Evolutionary conservation across 2,797 vertebrate species (phyloP), one percentile per base, ranked within the genome.

Genomic region (Gymnothorax javanicus): DNA sequence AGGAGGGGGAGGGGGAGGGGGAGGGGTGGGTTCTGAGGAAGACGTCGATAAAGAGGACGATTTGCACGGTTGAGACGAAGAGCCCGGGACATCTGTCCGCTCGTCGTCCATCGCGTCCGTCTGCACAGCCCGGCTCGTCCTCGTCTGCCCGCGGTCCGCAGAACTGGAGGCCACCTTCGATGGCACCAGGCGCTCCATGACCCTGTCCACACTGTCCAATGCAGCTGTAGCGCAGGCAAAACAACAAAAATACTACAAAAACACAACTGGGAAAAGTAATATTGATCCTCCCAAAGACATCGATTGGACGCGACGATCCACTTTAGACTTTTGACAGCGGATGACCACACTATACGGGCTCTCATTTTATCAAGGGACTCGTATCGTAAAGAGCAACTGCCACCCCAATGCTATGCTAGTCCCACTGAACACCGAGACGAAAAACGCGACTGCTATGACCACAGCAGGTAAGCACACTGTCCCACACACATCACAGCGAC

Each of bases 161-260:
- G 93, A 88, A 17, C 86, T 92, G 11, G 90, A 88, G 15, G 91
- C 88, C 15, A 95, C 93, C 93, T 98, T 99, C 87, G 94, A 90
- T 58, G 96, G 96, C 75, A 96, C 90, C 86, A 99, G 93, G 83
- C 98, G 97, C 93, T 98, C 96, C 8, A 97, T 94, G 89, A 99
- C 94, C 89, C 95, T 97, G 90, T 98, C 97, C 90, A 94, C 93
- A n/a, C 95, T 96, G 88, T 97, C 96, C 64, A 95, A 95, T 90
- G 95, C 91, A 91, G 94, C 96, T 97, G 91, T 20, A 94, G 87
- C 33, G 83, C 88, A 93, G 81, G 91, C 62, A 84, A 27, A 52
- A 52, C 9, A 3, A 60, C 6, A 23, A 3, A 1, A 69, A 69
- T 23, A 69, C 64, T 23, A 15, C 64, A 15, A 23, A 7, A 7